These are phyloP conservation scores for Spinus olivaceus DNA, from an alignment of 2,797 vertebrate genomes.

Conservation along the genomic window DNA sequence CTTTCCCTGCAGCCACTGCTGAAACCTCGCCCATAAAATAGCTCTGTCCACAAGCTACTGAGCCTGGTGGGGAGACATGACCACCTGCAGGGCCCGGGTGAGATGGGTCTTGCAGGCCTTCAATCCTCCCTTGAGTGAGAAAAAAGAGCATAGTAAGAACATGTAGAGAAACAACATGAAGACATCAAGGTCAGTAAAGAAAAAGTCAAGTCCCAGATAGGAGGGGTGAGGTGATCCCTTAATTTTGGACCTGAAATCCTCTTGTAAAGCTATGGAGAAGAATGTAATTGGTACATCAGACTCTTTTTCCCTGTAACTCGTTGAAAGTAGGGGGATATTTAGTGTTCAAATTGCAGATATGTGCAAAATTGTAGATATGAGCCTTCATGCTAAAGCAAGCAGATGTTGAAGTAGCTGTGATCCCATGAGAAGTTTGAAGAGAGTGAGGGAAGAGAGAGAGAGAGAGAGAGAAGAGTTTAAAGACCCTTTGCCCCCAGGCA, in stretches of 20 bases:
- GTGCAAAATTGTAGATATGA: not conserved
- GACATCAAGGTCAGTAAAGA: not conserved
- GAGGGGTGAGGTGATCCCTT: not conserved
- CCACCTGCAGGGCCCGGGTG: not conserved
- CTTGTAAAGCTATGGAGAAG: not conserved
- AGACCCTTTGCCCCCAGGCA: not conserved
- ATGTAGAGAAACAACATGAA: not conserved
- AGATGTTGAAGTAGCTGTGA: not conserved
- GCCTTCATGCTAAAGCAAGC: not conserved
- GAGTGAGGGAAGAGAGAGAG: not conserved
- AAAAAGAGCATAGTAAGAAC: not conserved
- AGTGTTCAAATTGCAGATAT: not conserved
- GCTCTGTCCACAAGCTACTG: not conserved
- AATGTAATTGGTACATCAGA: not conserved
- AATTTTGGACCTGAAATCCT: not conserved
- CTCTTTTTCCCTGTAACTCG: not conserved
- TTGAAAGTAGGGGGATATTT: not conserved
- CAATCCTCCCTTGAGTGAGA: not conserved
- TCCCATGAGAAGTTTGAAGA: not conserved
- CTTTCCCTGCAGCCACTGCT: not conserved
- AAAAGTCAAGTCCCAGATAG: not conserved
- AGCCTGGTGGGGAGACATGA: not conserved
- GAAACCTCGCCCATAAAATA: not conserved
- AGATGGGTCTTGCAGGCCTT: not conserved
- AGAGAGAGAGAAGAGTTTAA: no score